phyloP scores from a whole-genome alignment of 1,140 invertebrate genomes.

The Sitophilus oryzae region DNA sequence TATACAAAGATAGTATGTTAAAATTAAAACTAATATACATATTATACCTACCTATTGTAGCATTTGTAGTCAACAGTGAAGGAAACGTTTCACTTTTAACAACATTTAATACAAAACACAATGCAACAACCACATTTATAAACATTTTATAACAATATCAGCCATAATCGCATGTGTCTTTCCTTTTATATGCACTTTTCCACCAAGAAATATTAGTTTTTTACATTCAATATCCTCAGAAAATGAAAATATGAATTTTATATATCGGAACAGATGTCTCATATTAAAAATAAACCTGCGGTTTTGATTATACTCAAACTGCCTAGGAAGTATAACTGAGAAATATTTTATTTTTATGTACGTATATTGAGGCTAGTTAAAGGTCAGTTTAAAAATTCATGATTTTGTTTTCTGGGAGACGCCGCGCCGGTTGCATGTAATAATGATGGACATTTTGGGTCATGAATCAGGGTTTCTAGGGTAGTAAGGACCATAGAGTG shows the following conservation, averaged over 20 bases:
- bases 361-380: too few species aligned
- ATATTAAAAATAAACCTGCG: background rate
- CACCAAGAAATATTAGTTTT: too few species aligned
- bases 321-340: too few species aligned
- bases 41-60: constrained; percentile 55
- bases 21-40: too few species aligned
- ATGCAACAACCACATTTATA: background rate
- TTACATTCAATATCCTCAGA: background rate
- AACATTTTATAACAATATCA: background rate
- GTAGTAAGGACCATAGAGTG: too few species aligned
- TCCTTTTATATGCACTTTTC: background rate
- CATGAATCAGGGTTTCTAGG: too few species aligned
- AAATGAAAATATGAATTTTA: background rate
- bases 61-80: constrained; percentile 61
- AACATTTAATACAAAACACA: constrained; percentile 1
- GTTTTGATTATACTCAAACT: background rate
- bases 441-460: too few species aligned
- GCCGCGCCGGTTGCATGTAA: too few species aligned
- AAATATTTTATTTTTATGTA: too few species aligned
- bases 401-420: too few species aligned
- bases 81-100: constrained; percentile 53
- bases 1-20: too few species aligned
- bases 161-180: background rate
- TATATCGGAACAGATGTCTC: background rate
- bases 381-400: background rate